A percentile compares a stretch with the other conserved stretches of the same genome.
phyloP scores from a whole-genome alignment of 2,113 vertebrate species.

The Sminthopsis crassicaudata region DNA sequence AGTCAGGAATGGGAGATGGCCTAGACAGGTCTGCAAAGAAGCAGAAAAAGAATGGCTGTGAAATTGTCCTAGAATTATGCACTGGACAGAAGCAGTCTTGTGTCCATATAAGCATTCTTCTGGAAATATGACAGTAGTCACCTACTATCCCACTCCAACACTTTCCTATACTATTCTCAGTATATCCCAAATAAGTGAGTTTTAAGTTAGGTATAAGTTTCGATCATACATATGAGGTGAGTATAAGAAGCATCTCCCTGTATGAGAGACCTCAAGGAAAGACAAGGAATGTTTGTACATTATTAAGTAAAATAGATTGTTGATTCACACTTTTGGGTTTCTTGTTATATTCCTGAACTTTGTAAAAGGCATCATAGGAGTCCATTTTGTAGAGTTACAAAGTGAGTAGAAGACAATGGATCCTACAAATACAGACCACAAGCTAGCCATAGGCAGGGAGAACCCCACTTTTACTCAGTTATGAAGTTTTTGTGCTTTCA shows the following conservation, averaged over 20 bases:
- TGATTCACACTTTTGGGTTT: background rate
- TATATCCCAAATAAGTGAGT: background rate
- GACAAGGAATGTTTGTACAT: background rate
- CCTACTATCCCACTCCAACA: background rate
- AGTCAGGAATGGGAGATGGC: background rate
- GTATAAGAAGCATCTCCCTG: background rate
- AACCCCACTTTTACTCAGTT: background rate
- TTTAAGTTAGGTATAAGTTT: background rate
- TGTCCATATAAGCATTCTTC: background rate
- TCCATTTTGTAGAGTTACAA: background rate
- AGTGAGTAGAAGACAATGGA: background rate
- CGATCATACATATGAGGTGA: background rate
- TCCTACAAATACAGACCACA: background rate
- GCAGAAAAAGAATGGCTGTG: background rate
- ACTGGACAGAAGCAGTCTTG: background rate
- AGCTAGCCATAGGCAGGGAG: background rate
- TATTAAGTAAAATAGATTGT: background rate
- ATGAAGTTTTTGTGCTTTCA: background rate
- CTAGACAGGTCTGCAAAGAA: background rate
- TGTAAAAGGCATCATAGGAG: background rate
- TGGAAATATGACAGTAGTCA: background rate
- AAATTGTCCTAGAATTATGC: background rate
- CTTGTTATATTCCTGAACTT: background rate
- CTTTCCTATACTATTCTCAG: background rate
- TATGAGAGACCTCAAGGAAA: background rate